Evolutionary conservation across 35 echinoderm and acorn worm genomes (phyloP).

Genomic region (Apostichopus californicus): DNA sequence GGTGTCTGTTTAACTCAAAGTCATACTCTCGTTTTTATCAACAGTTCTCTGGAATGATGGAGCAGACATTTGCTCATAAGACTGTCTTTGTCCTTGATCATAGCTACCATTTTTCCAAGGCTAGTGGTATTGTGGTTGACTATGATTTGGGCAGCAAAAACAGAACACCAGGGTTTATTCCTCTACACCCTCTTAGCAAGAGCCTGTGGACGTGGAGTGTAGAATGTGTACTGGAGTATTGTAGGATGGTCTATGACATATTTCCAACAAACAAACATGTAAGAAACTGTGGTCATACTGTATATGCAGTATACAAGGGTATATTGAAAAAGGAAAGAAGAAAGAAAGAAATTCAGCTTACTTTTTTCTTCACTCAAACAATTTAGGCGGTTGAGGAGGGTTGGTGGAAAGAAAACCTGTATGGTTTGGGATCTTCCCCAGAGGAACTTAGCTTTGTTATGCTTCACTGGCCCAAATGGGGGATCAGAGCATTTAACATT

Average conservation of each 20-base stretch:
- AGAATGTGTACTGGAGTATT: slow-evolving; percentile 88
- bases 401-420: too few species aligned
- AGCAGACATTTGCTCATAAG: slow-evolving; percentile 65
- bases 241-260: slow-evolving; percentile 93
- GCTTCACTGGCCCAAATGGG: too few species aligned
- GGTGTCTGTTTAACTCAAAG: neutral
- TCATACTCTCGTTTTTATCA: neutral
- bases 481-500: too few species aligned
- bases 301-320: too few species aligned
- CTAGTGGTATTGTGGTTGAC: slow-evolving; percentile 83
- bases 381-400: too few species aligned
- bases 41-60: neutral
- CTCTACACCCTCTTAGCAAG: slow-evolving; percentile 81
- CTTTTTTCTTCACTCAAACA: too few species aligned
- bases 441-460: too few species aligned
- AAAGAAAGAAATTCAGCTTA: too few species aligned
- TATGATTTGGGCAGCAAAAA: slow-evolving; percentile 94
- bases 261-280: slow-evolving; percentile 83
- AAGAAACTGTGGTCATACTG: slow-evolving; percentile 20
- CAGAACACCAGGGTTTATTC: slow-evolving; percentile 79
- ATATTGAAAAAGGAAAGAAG: too few species aligned
- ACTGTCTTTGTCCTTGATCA: slow-evolving; percentile 95
- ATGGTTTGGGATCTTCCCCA: too few species aligned
- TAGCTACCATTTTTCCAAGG: slow-evolving; percentile 74
- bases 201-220: slow-evolving; percentile 91